Percentiles rank a stretch among this genome's conserved stretches.
These are phyloP conservation scores for Armadillidium nasatum DNA, from an alignment of 1,140 invertebrate species.

Conservation along the genomic window DNA sequence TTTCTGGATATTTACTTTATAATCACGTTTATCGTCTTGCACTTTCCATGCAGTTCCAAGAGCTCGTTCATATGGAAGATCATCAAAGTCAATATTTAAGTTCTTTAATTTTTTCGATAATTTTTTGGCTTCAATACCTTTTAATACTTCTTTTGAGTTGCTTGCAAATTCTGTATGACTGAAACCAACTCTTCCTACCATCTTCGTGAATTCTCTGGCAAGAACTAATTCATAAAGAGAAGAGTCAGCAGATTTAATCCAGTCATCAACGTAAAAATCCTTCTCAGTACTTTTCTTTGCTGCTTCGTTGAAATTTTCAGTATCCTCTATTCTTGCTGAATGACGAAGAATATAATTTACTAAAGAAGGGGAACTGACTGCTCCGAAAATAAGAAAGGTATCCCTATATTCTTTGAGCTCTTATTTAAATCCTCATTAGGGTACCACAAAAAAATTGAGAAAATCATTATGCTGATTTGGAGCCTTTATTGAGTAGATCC, in stretches of 20 bases:
- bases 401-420: not conserved
- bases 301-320: not conserved
- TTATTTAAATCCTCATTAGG: not conserved
- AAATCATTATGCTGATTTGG: not conserved
- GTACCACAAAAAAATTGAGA: not conserved
- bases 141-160: not conserved
- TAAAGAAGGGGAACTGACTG: not conserved
- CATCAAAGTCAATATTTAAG: not conserved
- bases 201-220: not conserved
- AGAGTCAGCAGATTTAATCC: not conserved
- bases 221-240: not conserved
- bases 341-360: not conserved
- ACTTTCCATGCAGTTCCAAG: not conserved
- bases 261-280: not conserved
- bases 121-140: not conserved
- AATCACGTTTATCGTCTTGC: not conserved
- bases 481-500: not conserved
- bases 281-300: not conserved
- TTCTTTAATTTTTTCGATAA: not conserved
- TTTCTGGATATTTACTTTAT: not conserved
- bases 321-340: not conserved
- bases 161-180: not conserved
- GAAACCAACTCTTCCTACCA: not conserved
- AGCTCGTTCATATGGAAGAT: not conserved
- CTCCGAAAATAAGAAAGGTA: not conserved